A percentile compares a stretch with the other conserved stretches of the same genome.
Evolutionary conservation across 2,113 vertebrate genomes (phyloP).

Genomic region (Campylorhamphus procurvoides): DNA sequence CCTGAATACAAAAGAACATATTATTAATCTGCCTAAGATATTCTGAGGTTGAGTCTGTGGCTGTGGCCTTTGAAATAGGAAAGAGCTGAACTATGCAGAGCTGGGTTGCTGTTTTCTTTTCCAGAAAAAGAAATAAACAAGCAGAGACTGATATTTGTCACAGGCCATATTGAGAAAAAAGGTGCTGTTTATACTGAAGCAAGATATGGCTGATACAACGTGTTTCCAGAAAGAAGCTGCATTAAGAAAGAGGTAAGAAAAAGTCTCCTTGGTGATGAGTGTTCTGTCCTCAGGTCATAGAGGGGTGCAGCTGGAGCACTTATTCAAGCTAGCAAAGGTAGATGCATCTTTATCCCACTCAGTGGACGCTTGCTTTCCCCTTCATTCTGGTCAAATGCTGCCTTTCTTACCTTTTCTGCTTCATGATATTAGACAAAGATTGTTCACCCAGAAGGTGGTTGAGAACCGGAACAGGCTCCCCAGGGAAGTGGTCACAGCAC

Average conservation of each 20-base stretch:
- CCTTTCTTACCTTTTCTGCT: not conserved
- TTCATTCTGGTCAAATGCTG: not conserved
- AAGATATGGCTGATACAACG: not conserved
- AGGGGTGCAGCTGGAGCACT: not conserved
- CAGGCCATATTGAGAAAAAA: not conserved
- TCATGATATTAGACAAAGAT: not conserved
- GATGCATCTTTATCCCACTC: not conserved
- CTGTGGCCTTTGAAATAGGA: not conserved
- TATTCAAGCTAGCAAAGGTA: not conserved
- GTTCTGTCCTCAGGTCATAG: not conserved
- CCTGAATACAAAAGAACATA: not conserved
- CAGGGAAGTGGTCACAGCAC: not conserved
- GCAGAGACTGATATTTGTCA: not conserved
- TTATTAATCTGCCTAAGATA: not conserved
- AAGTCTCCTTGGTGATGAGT: not conserved
- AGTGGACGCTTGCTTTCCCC: not conserved
- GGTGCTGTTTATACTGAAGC: not conserved
- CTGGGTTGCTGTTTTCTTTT: not conserved
- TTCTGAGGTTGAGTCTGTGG: not conserved
- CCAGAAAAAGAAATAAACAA: not conserved
- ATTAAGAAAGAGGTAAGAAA: not conserved
- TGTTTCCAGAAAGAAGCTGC: not conserved
- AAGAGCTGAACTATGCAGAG: not conserved
- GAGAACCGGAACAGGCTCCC: not conserved
- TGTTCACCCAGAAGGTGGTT: not conserved